Conservation (phyloP, 1,140 invertebrate species). For the Vanessa atalanta region DNA sequence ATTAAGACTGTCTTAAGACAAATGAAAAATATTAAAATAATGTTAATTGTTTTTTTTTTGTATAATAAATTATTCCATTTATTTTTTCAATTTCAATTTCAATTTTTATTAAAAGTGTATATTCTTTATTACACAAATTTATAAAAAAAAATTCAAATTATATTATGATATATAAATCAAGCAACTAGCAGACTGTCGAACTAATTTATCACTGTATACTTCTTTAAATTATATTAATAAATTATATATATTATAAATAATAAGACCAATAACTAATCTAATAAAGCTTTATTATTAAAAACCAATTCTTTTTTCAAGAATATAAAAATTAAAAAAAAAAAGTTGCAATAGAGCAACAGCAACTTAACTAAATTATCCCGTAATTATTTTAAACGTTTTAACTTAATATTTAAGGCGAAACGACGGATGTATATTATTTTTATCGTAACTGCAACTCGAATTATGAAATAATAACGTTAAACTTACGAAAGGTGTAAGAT, state of each 20-base stretch:
- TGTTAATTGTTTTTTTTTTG: background rate
- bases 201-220: no score
- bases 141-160: no score
- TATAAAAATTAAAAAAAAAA: background rate
- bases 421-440: conserved; percentile 62
- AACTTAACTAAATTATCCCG: conserved; percentile 64
- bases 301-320: background rate
- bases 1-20: conserved; percentile 24
- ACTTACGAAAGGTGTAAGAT: conserved; percentile 58
- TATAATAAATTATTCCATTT: background rate
- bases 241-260: no score
- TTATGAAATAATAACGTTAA: conserved; percentile 64
- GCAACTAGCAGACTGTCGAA: no score
- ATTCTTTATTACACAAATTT: no score
- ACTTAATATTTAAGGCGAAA: conserved; percentile 72
- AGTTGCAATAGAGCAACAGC: conserved; percentile 25
- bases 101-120: no score
- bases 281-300: no score
- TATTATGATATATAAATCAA: no score
- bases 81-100: background rate
- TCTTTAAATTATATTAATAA: no score
- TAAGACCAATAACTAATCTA: no score
- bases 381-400: conserved; percentile 78
- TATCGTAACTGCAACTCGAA: conserved; percentile 58
- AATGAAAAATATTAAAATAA: background rate